Evolutionary conservation across 2,888 invertebrate genomes (phyloP), one percentile per base, ranked within the genome.

Genomic region (Eupithecia inturbata): DNA sequence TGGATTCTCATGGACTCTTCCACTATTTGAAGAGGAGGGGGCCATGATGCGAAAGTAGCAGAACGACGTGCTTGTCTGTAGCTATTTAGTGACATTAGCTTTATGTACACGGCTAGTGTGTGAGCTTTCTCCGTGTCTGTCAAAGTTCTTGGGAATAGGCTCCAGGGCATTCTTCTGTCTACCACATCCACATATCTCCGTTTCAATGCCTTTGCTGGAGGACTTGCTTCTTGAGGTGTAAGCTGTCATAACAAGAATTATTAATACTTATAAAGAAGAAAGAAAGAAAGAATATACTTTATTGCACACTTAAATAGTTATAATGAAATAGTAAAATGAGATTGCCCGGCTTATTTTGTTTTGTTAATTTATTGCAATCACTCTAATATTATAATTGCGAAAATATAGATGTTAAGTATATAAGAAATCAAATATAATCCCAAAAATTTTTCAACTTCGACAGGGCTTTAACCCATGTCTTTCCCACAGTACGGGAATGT

Each of bases 161-260:
- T 91, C 94, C 94, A 94, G n/a, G 94, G 94, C 88, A 94, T 85
- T 49, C 94, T 85, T 76, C 92, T 89, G 68, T 94, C 94, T 80
- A 83, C 87, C 0, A 94, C 94, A 85, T 94, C 91, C 64, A 91
- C 75, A 80, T 88, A 91, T 10, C 88, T 85, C 73, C 94, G 88
- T 78, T 91, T 92, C 87, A 94, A 85, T n/a, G 84, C 85, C 76
- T 87, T 90, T 70, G 87, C 79, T 39, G 85, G 76, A 63, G 82
- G 70, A 68, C 76, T 66, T 66, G 39, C 26, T 39, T 75, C 75
- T 66, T 66, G 33, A 19, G 7, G n/a, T 33, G 36, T 64, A 3
- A n/a, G 16, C 63, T 64, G 33, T 49, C n/a, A 49, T 49, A 16
- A n/a, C 7, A n/a, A 0, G 14, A 49, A 49, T 49, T 31, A 14